Conservation (phyloP, 1,140 invertebrate species). For the Oscheius sp. region DNA sequence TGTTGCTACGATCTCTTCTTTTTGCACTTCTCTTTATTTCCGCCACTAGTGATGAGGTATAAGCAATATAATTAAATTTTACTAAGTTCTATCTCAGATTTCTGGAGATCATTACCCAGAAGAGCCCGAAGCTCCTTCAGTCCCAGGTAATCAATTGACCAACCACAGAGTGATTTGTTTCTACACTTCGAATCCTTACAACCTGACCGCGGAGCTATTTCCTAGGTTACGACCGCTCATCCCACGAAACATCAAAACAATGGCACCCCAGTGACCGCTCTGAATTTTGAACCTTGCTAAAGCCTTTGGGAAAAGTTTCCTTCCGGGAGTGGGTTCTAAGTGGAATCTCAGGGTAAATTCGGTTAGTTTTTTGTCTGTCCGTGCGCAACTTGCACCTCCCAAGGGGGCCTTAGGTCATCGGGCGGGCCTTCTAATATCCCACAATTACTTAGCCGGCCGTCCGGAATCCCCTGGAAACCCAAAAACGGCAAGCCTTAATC, state of each 20-base stretch:
- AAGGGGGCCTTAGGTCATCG: slow-evolving; percentile 3
- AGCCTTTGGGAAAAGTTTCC: too few species aligned
- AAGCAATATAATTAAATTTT: too few species aligned
- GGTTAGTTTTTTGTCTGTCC: not conserved
- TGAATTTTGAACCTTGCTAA: too few species aligned
- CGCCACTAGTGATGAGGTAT: too few species aligned
- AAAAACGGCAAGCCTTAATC: not conserved
- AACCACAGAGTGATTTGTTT: too few species aligned
- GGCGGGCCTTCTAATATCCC: slow-evolving; percentile 6
- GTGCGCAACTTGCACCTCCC: not conserved
- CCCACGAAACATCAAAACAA: not conserved
- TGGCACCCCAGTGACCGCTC: not conserved
- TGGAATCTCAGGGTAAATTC: too few species aligned
- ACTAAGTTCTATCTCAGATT: not conserved
- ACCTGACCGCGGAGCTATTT: not conserved
- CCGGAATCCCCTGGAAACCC: slow-evolving; percentile 2
- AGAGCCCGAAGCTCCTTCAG: not conserved
- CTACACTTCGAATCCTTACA: not conserved
- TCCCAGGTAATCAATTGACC: not conserved
- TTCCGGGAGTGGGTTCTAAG: too few species aligned
- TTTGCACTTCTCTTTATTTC: too few species aligned
- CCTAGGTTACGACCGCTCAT: not conserved
- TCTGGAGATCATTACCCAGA: not conserved
- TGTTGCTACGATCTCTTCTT: too few species aligned
- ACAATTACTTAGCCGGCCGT: slow-evolving; percentile 3